Evolutionary conservation across 2,113 vertebrate genomes (phyloP), one percentile per base, ranked within the genome.

Genomic region (Corynorhinus townsendii): DNA sequence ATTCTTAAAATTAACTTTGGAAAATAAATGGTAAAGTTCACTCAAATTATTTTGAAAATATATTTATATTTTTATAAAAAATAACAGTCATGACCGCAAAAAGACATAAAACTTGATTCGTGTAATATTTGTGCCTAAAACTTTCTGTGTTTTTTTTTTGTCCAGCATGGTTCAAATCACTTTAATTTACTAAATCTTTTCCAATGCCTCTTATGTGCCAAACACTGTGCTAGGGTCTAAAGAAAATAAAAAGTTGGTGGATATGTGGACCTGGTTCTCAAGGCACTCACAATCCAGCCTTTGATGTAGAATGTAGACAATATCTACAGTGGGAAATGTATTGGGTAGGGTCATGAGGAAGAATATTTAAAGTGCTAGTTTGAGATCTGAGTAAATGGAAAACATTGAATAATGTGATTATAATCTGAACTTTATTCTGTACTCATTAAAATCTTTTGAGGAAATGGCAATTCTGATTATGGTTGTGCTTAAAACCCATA

Each of bases 71-170:
- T 75, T 73, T 86, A 72, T 64, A 56, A 79, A 68, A 89, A 82
- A 47, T 83, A 43, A 69, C 40, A 54, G 2, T 59, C 30, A 45
- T 26, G 4, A 73, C 56, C 12, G 10, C 64, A 88, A 88, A 91
- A 79, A 87, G 15, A 88, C 64, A 59, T 85, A 95, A 81, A 85
- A 85, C 8, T 93, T 93, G 17, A 43, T 89, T 80, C 93, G 30
- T 76, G 11, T 91, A 49, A 85, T 88, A 54, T 19, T 28, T 4
- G 0, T 49, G 45, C 22, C 69, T 69, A 47, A 77, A 83, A 52
- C 7, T 95, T 83, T 30, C 26, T 71, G 7, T 3, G 3, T 22
- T 45, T 83, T 33, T 35, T 3, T 24, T 56, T 75, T 33, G n/a
- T 43, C 72, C 0, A 62, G 19, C 12, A 33, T n/a, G 0, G 16